Evolutionary conservation across 2,113 vertebrate species (phyloP), one percentile per base, ranked within the genome.

Genomic region (Rhabdomys dilectus): DNA sequence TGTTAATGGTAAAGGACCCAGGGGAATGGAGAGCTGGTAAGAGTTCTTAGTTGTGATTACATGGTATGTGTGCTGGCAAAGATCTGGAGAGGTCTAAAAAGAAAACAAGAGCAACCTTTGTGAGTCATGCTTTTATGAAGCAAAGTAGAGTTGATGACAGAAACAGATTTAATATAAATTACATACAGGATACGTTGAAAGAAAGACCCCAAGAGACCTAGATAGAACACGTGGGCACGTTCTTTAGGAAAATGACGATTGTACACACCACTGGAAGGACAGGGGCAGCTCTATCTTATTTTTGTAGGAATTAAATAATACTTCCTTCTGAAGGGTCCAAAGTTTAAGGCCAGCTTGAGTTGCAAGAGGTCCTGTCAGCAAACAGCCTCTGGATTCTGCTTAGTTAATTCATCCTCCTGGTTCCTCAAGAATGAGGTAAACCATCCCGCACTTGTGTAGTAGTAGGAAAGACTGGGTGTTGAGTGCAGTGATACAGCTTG

Each of bases 251-350:
- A 60, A 80, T 24, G 53, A 58, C 36, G n/a, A 13, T 39, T 60
- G n/a, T 42, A 42, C 13, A 62, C n/a, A 62, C 12, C 56, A 26
- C 34, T n/a, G n/a, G n/a, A 22, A 42, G 56, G 13, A 62, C 80
- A 82, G 80, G 13, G 34, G 21, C 10, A 21, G 29, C 53, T 51
- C 3, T 48, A 45, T 45, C 56, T 91, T 10, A 73, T 31, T 73
- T 95, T 93, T 68, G 42, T n/a, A 82, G 87, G 39, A 62, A 86
- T 81, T 77, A 87, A 89, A 21, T 93, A 91, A 16, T 53, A 75
- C 29, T 68, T 86, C 15, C 21, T 48, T 39, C n/a, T 60, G 80
- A 45, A 64, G 58, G 36, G 26, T 64, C 15, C 5, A 1, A 22
- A 84, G 56, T 60, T 84, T 12, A 84, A 58, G 56, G 34, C 36